Percentiles rank a stretch among this genome's conserved stretches.
These are phyloP conservation scores for Pilophorus perplexus DNA, from an alignment of 2,888 invertebrate genomes.

Conservation along the genomic window DNA sequence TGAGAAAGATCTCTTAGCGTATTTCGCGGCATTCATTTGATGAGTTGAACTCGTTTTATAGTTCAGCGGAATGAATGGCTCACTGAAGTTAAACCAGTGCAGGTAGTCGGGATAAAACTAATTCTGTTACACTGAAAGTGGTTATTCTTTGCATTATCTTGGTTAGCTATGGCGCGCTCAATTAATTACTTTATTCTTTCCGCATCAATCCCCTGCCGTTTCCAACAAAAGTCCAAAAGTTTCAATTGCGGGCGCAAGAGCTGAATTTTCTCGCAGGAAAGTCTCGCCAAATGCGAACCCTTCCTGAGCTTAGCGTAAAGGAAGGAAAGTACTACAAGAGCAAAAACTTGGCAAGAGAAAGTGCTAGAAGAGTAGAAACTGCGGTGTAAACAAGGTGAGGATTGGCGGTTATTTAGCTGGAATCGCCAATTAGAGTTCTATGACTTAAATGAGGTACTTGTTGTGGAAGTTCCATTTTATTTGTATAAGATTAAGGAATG, in stretches of 20 bases:
- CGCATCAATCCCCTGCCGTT: conserved; percentile 19
- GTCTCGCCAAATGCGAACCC: not conserved
- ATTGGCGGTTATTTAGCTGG: conserved; percentile 38
- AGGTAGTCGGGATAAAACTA: too few relatives aligned
- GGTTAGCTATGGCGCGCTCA: too few relatives aligned
- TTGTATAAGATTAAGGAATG: conserved; percentile 41
- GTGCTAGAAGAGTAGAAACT: conserved; percentile 38
- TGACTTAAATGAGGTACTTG: conserved; percentile 42
- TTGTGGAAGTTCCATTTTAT: conserved; percentile 41
- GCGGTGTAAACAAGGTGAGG: conserved; percentile 39
- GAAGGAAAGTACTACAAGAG: conserved; percentile 35
- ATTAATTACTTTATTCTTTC: conserved; percentile 30
- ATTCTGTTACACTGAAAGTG: too few relatives aligned
- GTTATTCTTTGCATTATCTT: too few relatives aligned
- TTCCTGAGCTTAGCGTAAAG: not conserved
- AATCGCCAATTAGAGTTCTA: conserved; percentile 43
- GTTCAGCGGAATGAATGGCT: too few relatives aligned
- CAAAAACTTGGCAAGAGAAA: conserved; percentile 34
- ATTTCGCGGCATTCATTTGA: too few relatives aligned
- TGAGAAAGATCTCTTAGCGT: too few relatives aligned
- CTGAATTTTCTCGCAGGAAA: conserved; percentile 18
- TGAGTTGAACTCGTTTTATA: too few relatives aligned
- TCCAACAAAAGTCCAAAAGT: conserved; percentile 27
- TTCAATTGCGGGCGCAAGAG: conserved; percentile 26
- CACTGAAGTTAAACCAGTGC: too few relatives aligned